Conservation (phyloP, 2,797 vertebrate species). For the Clarias laeviceps region DNA sequence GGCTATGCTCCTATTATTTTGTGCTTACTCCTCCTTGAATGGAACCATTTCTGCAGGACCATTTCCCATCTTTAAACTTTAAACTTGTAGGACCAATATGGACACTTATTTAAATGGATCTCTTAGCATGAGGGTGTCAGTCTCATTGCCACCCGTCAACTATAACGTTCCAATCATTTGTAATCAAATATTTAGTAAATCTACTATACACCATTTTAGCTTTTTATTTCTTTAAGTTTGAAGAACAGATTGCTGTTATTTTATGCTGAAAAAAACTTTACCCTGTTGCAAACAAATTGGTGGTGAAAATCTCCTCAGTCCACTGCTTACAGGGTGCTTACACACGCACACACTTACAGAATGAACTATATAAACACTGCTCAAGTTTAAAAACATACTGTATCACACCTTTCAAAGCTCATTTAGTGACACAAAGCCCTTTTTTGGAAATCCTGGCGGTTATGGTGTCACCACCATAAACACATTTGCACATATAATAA, state of each 20-base stretch:
- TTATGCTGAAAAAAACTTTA: not conserved
- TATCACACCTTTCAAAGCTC: not conserved
- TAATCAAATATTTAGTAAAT: not conserved
- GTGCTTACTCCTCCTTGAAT: not conserved
- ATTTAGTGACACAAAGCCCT: not conserved
- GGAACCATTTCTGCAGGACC: too few relatives aligned
- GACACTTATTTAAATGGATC: not conserved
- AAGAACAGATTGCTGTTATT: not conserved
- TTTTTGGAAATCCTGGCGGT: not conserved
- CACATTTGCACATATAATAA: not conserved
- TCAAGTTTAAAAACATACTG: not conserved
- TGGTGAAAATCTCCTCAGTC: not conserved
- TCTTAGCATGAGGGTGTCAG: not conserved
- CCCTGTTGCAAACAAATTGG: not conserved
- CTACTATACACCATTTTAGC: not conserved
- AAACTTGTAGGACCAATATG: not conserved
- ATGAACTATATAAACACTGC: not conserved
- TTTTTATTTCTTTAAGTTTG: not conserved
- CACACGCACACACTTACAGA: not conserved
- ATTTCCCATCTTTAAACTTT: not conserved
- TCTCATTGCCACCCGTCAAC: not conserved
- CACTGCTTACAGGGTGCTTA: not conserved
- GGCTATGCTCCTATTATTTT: not conserved
- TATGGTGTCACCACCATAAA: not conserved
- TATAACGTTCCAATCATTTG: too few relatives aligned